These are phyloP conservation scores for Volucella inflata DNA, from an alignment of 2,888 invertebrate species.

Conservation along the genomic window DNA sequence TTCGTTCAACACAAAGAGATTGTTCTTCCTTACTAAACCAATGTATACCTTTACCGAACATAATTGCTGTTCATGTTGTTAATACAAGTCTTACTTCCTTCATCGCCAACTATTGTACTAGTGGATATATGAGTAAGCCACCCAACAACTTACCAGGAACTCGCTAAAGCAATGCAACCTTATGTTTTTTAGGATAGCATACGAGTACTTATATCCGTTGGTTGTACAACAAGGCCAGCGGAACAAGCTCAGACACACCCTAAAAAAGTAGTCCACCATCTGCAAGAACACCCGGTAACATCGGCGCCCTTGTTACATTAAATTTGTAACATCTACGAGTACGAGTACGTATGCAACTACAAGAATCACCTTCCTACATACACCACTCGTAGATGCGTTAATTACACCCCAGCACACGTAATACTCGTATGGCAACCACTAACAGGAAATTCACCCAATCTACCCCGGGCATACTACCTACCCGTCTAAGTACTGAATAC, in stretches of 20 bases:
- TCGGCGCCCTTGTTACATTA: slow-evolving; percentile 55
- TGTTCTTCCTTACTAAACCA: no score
- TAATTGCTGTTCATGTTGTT: slow-evolving; percentile 67
- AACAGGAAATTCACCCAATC: slow-evolving; percentile 11
- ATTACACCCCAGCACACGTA: slow-evolving; percentile 60
- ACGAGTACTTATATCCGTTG: slow-evolving; percentile 35
- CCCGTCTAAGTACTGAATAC: neutral
- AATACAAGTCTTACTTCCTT: slow-evolving; percentile 39
- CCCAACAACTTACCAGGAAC: slow-evolving; percentile 42
- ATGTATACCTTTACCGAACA: slow-evolving; percentile 3
- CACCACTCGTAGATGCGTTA: slow-evolving; percentile 64
- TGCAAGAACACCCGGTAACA: slow-evolving; percentile 48
- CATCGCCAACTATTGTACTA: neutral
- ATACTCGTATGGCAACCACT: slow-evolving; percentile 40
- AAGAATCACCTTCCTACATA: no score
- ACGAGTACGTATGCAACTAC: neutral
- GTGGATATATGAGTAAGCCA: slow-evolving; percentile 15
- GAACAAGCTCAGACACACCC: slow-evolving; percentile 54
- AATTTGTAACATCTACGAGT: slow-evolving; percentile 55
- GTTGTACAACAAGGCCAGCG: slow-evolving; percentile 56
- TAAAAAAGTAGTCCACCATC: slow-evolving; percentile 8
- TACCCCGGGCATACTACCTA: neutral
- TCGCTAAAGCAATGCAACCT: slow-evolving; percentile 39
- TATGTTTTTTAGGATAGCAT: slow-evolving; percentile 31
- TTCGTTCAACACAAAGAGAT: no score